phyloP scores from a whole-genome alignment of 2,797 vertebrate species.

The Chrosomus eos region DNA sequence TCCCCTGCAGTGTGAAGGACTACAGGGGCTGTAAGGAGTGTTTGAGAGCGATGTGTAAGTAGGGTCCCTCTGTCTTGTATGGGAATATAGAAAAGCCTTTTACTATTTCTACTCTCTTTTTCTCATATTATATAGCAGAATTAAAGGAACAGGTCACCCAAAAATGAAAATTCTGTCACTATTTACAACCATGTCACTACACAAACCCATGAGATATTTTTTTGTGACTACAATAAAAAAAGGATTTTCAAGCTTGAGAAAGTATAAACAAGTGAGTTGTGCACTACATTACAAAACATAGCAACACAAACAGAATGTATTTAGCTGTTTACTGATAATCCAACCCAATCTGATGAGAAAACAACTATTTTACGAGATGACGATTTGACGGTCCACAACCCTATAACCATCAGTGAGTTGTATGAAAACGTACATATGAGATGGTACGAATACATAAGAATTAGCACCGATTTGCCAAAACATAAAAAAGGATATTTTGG shows the following conservation, averaged over 20 bases:
- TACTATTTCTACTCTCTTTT: slow-evolving; percentile 23
- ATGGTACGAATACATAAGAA: neutral
- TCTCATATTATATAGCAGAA: neutral
- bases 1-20: slow-evolving; percentile 69
- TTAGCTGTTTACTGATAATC: neutral
- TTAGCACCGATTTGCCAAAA: neutral
- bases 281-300: neutral
- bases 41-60: slow-evolving; percentile 53
- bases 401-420: neutral
- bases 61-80: slow-evolving; percentile 50
- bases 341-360: neutral
- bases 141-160: neutral
- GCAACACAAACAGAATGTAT: neutral
- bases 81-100: slow-evolving; percentile 54
- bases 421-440: neutral
- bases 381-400: neutral
- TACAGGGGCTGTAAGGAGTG: slow-evolving; percentile 70
- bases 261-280: neutral
- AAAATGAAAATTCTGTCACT: neutral
- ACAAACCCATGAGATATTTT: neutral
- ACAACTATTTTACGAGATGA: neutral
- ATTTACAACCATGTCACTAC: neutral
- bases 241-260: neutral
- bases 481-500: neutral
- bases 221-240: neutral